Evolutionary conservation across 2,797 vertebrate species (phyloP).

Genomic region (Sebastes ruberrimus): DNA sequence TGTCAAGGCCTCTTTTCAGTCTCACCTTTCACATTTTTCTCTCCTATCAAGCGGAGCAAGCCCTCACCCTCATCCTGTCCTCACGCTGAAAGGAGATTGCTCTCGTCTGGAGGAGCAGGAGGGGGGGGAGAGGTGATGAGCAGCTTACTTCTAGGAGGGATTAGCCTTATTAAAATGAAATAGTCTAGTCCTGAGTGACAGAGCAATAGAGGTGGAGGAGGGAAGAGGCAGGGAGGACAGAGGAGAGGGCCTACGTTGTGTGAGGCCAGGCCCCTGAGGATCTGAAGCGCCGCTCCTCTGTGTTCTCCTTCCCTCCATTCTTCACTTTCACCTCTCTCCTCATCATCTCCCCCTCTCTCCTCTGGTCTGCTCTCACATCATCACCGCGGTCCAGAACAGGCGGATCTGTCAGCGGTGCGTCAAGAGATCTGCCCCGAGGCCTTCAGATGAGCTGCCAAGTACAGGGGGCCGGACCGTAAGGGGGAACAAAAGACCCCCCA

Average conservation of each 20-base stretch:
- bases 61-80: conserved; percentile 67
- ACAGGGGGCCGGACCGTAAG: conserved; percentile 57
- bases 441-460: conserved; percentile 83
- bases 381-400: conserved; percentile 65
- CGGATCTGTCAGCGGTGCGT: conserved; percentile 76
- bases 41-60: conserved; percentile 69
- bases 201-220: conserved; percentile 73
- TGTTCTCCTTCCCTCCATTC: conserved; percentile 68
- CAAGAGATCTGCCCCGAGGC: conserved; percentile 67
- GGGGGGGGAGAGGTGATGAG: conserved; percentile 72
- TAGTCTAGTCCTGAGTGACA: conserved; percentile 82
- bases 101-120: conserved; percentile 51
- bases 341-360: conserved; percentile 40
- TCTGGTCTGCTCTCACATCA: conserved; percentile 62
- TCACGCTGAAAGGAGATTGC: conserved; percentile 70
- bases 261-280: conserved; percentile 60
- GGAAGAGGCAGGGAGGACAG: conserved; percentile 33
- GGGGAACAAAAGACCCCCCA: conserved; percentile 58
- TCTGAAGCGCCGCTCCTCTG: conserved; percentile 66
- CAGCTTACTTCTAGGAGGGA: conserved; percentile 78
- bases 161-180: conserved; percentile 84
- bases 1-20: conserved; percentile 64
- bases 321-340: conserved; percentile 76
- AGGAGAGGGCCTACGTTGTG: conserved; percentile 52
- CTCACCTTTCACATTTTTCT: conserved; percentile 78